Conservation (phyloP, 2,797 vertebrate genomes). For the Falco berigora region DNA sequence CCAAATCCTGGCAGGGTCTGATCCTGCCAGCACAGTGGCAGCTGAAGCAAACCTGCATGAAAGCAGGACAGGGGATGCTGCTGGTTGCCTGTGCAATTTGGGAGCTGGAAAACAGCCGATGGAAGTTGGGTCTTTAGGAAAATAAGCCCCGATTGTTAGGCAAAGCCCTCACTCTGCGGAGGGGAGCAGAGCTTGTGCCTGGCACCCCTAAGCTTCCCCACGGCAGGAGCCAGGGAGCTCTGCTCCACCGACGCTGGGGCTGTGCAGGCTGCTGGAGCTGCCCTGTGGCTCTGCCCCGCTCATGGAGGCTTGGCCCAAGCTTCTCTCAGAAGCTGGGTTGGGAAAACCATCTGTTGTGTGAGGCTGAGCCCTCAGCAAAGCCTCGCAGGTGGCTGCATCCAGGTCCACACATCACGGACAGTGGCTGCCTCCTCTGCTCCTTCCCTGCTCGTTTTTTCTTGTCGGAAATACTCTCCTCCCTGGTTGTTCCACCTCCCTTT, state of each 20-base stretch:
- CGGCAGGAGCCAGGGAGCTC: not conserved
- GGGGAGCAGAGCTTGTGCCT: not conserved
- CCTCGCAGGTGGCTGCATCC: not conserved
- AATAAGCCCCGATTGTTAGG: not conserved
- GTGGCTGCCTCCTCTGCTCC: not conserved
- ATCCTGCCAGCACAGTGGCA: not conserved
- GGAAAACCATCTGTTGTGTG: not conserved
- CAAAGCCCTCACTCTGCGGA: not conserved
- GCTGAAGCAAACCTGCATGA: not conserved
- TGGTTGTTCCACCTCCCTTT: not conserved
- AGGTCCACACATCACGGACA: accelerated
- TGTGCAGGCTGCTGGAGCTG: not conserved
- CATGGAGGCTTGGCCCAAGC: accelerated
- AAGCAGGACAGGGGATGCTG: not conserved
- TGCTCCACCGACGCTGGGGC: accelerated
- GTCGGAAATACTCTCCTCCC: not conserved
- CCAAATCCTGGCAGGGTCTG: not conserved
- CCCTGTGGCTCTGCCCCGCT: not conserved
- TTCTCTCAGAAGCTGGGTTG: not conserved
- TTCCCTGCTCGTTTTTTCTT: not conserved
- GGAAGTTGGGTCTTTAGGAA: not conserved
- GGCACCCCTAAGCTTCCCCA: not conserved
- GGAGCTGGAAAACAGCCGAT: not conserved
- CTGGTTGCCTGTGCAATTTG: not conserved
- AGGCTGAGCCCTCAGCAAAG: not conserved